A percentile compares a stretch with the other conserved stretches of the same genome.
These are phyloP conservation scores for Leiothrix lutea DNA, from an alignment of 2,113 vertebrate genomes.

Conservation along the genomic window DNA sequence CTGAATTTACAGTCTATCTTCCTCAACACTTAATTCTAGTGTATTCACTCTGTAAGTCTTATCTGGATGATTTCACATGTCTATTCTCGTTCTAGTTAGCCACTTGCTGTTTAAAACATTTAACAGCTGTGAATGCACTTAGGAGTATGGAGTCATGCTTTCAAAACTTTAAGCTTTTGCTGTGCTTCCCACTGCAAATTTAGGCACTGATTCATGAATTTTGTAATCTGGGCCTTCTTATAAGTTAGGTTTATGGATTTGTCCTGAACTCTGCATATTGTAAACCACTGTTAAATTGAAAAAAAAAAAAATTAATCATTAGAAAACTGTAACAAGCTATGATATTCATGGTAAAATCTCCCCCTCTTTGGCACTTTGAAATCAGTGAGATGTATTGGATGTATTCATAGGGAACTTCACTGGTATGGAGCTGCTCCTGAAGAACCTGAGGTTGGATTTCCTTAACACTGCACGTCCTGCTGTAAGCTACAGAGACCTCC, in stretches of 20 bases:
- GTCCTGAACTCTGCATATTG: neutral
- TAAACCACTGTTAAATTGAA: neutral
- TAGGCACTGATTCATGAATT: neutral
- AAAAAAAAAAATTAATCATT: neutral
- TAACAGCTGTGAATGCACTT: neutral
- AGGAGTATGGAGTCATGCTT: neutral
- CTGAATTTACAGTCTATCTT: neutral
- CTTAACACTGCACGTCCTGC: neutral
- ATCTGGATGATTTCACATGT: neutral
- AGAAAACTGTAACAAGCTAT: neutral
- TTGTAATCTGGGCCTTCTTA: neutral
- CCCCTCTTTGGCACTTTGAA: neutral
- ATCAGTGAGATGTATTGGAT: neutral
- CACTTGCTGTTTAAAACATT: conserved; percentile 1
- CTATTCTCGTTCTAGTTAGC: neutral
- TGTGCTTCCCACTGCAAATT: neutral
- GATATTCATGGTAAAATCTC: neutral
- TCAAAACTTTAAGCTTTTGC: neutral
- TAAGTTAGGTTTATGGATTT: neutral
- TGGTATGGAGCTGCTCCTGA: neutral
- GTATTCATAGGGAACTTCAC: neutral
- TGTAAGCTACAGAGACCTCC: neutral
- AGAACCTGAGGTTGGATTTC: fast-evolving
- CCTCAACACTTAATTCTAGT: neutral
- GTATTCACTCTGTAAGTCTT: neutral